Evolutionary conservation across 1,140 invertebrate genomes (phyloP), one percentile per base, ranked within the genome.

Genomic region (Hetaerina americana): DNA sequence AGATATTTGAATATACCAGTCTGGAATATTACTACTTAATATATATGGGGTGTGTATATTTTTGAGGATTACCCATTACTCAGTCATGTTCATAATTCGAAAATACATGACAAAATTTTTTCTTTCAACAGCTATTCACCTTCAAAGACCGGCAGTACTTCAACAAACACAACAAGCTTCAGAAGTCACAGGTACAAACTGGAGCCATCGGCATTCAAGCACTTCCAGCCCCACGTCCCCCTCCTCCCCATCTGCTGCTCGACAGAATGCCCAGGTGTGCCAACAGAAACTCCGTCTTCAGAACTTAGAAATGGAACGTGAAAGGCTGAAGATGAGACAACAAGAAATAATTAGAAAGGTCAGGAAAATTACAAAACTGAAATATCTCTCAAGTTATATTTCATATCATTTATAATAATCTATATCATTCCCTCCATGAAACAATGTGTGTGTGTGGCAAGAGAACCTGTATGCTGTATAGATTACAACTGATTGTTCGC

Each of bases 281-380:
- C 90, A 92, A 75, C 90, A 93, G 79, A 90, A 92, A 78, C 81
- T 91, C 40, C 86, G 91, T 70, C 84, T 95, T 69, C 91, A 93
- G 76, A 91, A 91, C 71, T 80, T 96, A 70, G 90, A 95, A 79
- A 85, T 93, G 78, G 94, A 96, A 82, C 85, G 92, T 70, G 93
- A 96, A 79, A 86, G 88, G 74, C 84, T 96, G 70, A 92, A 93
- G 80, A 88, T 92, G 76, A 86, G 94, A 72, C 92, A 94, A 80
- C 91, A 93, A 79, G 93, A 96, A 83, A 94, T 96, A 76, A 87
- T 89, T 78, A 85, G 90, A 78, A 91, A 92, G 87, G 90, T 93
- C 82, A 75, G 75, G 10, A 27, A n/a, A 6, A 69, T 73, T 75
- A 26, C 68, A 72, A 70, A 73, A 75, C 69, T 67, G 71, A n/a